Evolutionary conservation across 2,797 vertebrate species (phyloP), one percentile per base, ranked within the genome.

Genomic region (Cuniculus paca): DNA sequence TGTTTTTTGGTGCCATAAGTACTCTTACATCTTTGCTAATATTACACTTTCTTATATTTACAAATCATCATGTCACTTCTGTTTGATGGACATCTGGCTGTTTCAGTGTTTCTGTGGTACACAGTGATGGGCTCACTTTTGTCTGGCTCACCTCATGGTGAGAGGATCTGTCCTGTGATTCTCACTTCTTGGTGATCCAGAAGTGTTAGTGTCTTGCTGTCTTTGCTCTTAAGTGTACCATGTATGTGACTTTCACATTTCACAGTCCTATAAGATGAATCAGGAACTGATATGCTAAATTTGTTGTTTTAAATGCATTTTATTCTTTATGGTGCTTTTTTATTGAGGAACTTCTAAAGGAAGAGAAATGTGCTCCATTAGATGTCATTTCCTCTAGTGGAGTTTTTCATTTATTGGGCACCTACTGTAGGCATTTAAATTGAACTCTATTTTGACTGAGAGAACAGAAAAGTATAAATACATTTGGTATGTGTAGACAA

Each of bases 1-100:
- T 77, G 0, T 11, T 9, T 34, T 36, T 86, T 19, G 65, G 78
- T 1, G 0, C 14, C 50, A 0, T 3, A 10, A 42, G 39, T 20
- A 2, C 61, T 4, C 20, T 39, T 36, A 12, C 0, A 4, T 36
- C 54, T n/a, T 48, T 14, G 22, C 54, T 60, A 36, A 36, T 39
- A 8, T 54, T 31, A 11, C 9, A 58, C 31, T 54, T 20, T 34
- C 50, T 81, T 72, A 36, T 34, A 12, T 72, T 61, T 45, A 9
- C 22, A 56, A 36, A 4, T 19, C 7, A 48, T 61, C 58, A 26
- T 11, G 1, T 70, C 42, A 8, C n/a, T 3, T 92, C 60, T 50
- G 1, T 52, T 13, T 13, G 42, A 19, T 13, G 60, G 26, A 6
- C 9, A 8, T 31, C 56, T 31, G 24, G 58, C 60, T 28, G 1